These are phyloP conservation scores for Helleia helle DNA, from an alignment of 2,888 invertebrate genomes.

Conservation along the genomic window DNA sequence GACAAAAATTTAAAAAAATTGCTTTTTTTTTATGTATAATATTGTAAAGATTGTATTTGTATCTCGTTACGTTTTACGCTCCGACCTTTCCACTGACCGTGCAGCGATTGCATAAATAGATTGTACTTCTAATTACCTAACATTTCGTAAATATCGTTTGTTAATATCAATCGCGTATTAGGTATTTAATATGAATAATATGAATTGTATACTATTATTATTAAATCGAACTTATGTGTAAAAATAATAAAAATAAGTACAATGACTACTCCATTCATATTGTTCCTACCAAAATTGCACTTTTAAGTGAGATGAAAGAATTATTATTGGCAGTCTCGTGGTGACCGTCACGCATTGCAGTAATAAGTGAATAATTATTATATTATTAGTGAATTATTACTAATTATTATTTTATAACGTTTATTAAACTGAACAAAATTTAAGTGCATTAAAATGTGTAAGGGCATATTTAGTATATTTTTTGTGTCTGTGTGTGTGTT, in stretches of 20 bases:
- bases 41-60: too few species aligned
- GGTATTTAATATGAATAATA: too few species aligned
- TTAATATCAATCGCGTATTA: too few species aligned
- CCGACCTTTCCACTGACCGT: too few species aligned
- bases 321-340: constrained; percentile 38
- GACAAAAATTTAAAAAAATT: too few species aligned
- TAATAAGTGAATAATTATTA: background rate
- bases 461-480: constrained; percentile 6
- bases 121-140: background rate
- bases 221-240: background rate
- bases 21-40: too few species aligned
- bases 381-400: too few species aligned
- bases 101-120: background rate
- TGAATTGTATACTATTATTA: background rate
- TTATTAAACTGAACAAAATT: too few species aligned
- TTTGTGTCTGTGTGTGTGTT: constrained; percentile 16
- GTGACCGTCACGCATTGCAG: constrained; percentile 28
- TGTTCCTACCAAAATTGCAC: constrained; percentile 39
- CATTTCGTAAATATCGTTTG: background rate
- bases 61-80: too few species aligned
- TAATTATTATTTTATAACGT: too few species aligned
- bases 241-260: background rate
- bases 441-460: background rate
- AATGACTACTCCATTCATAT: constrained; percentile 35
- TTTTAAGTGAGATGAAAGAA: constrained; percentile 52